A percentile compares a stretch with the other conserved stretches of the same genome.
phyloP scores from a whole-genome alignment of 2,797 vertebrate species.

The Peromyscus aztecus region DNA sequence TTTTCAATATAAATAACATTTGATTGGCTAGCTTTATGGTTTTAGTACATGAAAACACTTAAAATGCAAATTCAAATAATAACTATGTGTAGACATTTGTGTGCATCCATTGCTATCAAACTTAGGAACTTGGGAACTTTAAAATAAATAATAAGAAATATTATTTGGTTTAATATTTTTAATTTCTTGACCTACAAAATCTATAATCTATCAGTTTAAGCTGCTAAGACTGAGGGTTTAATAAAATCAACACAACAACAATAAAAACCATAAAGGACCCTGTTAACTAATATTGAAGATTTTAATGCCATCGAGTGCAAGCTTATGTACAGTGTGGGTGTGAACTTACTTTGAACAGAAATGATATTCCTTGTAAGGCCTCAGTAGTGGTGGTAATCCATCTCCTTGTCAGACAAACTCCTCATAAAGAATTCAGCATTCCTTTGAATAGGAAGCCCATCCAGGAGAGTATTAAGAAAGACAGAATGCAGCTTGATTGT shows the following conservation, averaged over 20 bases:
- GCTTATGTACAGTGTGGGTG: background rate
- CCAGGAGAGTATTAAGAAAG: background rate
- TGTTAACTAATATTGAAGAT: background rate
- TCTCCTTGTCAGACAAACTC: background rate
- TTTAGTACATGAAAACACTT: conserved; percentile 63
- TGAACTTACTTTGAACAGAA: background rate
- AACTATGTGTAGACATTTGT: background rate
- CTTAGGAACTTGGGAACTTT: background rate
- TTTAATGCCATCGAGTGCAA: background rate
- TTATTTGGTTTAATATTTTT: background rate
- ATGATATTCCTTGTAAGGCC: background rate
- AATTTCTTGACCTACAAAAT: conserved; percentile 37
- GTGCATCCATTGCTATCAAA: background rate
- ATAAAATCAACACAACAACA: background rate
- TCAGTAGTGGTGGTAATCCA: background rate
- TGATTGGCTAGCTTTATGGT: conserved; percentile 45
- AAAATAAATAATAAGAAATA: conserved; percentile 34
- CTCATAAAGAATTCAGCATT: background rate
- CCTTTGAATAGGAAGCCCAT: background rate
- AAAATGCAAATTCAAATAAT: conserved; percentile 76
- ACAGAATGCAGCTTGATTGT: background rate
- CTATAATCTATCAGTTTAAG: background rate
- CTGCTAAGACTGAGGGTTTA: background rate
- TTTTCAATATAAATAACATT: conserved; percentile 61
- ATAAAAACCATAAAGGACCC: background rate